phyloP scores from a whole-genome alignment of 2,888 invertebrate species.

The Megamerina dolium region DNA sequence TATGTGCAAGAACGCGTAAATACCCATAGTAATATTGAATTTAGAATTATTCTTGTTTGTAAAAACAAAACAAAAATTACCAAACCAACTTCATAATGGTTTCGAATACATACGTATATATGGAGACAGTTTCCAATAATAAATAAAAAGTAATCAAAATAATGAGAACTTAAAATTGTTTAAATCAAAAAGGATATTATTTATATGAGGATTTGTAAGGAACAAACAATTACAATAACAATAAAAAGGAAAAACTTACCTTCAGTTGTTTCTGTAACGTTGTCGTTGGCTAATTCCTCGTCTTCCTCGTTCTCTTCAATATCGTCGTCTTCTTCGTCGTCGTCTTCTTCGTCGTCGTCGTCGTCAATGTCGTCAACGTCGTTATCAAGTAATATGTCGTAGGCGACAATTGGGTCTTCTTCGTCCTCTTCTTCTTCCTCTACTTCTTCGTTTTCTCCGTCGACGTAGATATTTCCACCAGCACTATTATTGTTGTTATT shows the following conservation, averaged over 20 bases:
- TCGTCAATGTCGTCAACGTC: constrained; percentile 29
- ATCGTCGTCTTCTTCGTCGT: constrained; percentile 23
- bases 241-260: too few species aligned
- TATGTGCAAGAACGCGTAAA: too few species aligned
- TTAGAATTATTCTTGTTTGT: too few species aligned
- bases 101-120: too few species aligned
- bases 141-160: too few species aligned
- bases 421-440: constrained; percentile 10
- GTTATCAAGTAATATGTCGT: constrained; percentile 29
- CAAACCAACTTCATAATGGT: too few species aligned
- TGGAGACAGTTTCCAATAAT: too few species aligned
- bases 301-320: constrained; percentile 26
- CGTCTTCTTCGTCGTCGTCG: constrained; percentile 31
- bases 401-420: constrained; percentile 29
- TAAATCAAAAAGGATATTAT: too few species aligned
- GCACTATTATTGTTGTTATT: constrained; percentile 2
- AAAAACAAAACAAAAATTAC: too few species aligned
- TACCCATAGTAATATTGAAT: too few species aligned
- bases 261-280: constrained; percentile 25
- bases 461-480: constrained; percentile 9
- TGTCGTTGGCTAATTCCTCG: constrained; percentile 26
- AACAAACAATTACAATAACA: constrained; percentile 4
- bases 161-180: too few species aligned
- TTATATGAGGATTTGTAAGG: too few species aligned
- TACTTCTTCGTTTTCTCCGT: constrained; percentile 6